Evolutionary conservation across 1,140 invertebrate species (phyloP).

Genomic region (Cecropterus lyciades): DNA sequence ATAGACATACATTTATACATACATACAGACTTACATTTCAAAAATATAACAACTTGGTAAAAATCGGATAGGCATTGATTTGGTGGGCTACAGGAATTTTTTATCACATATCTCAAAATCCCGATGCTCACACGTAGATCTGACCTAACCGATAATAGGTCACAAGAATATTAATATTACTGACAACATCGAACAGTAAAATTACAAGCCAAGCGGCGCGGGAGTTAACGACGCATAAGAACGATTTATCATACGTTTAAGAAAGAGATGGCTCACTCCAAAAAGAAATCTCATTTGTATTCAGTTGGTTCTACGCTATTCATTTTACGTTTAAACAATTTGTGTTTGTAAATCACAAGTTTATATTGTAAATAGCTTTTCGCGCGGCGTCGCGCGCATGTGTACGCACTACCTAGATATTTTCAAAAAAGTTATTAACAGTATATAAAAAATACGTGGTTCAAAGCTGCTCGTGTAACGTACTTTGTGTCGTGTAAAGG

Average conservation of each 20-base stretch:
- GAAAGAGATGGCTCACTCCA: constrained; percentile 72
- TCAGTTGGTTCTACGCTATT: constrained; percentile 53
- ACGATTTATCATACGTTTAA: constrained; percentile 78
- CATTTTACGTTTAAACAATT: constrained; percentile 69
- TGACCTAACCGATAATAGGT: constrained; percentile 72
- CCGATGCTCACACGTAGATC: constrained; percentile 56
- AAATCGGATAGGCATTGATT: too few species aligned
- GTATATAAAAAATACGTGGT: too few species aligned
- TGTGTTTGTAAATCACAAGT: constrained; percentile 68
- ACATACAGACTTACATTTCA: too few species aligned
- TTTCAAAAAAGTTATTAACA: too few species aligned
- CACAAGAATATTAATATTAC: constrained; percentile 78
- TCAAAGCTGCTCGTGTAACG: too few species aligned
- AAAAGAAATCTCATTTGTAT: constrained; percentile 78
- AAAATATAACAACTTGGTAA: too few species aligned
- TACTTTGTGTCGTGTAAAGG: too few species aligned
- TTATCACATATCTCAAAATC: constrained; percentile 66
- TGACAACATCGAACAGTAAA: constrained; percentile 73
- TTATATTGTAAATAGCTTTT: constrained; percentile 49
- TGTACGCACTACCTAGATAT: too few species aligned
- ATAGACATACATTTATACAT: too few species aligned
- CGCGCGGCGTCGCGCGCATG: too few species aligned
- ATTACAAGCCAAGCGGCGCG: constrained; percentile 69
- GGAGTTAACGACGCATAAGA: constrained; percentile 74
- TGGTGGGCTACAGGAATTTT: constrained; percentile 55